Evolutionary conservation across 2,113 vertebrate genomes (phyloP), one percentile per base, ranked within the genome.

Genomic region (Montifringilla adamsi): DNA sequence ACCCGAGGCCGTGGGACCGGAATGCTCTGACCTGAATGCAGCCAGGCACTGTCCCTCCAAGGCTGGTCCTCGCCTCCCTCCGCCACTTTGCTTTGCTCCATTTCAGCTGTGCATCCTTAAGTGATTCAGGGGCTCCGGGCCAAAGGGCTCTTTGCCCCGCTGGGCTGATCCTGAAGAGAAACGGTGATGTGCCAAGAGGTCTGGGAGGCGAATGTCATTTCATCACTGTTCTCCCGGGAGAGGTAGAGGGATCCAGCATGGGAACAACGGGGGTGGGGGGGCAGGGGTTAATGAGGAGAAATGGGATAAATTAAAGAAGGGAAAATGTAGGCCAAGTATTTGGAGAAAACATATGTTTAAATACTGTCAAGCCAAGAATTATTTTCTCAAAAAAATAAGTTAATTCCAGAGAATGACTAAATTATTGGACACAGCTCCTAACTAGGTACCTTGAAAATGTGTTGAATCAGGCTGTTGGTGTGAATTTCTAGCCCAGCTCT

Each of bases 111-210:
- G 66, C 93, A 95, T 95, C 93, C 76, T 93, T 89, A 95, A 96
- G 60, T 39, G 80, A 80, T 82, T 59, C 47, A 19, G 83, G 62
- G 90, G 90, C 90, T 72, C 13, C 0, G 44, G 76, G 92, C 90
- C 96, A 97, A 87, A 94, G 87, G 85, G 82, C 92, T 93, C 90
- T 92, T 58, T 69, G 85, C 93, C 90, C 90, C 1, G 15, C 64
- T 13, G 11, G 84, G 86, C 80, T 37, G 90, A 84, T 94, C 93
- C 92, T 15, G 23, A 78, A 43, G 81, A 83, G 84, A 84, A 93
- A 60, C 80, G 81, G 46, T 97, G 93, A 90, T 93, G 93, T 96
- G 94, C 95, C 94, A 95, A 92, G 88, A 94, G 88, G 77, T 84
- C 95, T 94, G 90, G 53, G 88, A 95, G 74, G 83, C 2, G 16